phyloP scores from a whole-genome alignment of 2,797 vertebrate species.

The Gouania willdenowi region DNA sequence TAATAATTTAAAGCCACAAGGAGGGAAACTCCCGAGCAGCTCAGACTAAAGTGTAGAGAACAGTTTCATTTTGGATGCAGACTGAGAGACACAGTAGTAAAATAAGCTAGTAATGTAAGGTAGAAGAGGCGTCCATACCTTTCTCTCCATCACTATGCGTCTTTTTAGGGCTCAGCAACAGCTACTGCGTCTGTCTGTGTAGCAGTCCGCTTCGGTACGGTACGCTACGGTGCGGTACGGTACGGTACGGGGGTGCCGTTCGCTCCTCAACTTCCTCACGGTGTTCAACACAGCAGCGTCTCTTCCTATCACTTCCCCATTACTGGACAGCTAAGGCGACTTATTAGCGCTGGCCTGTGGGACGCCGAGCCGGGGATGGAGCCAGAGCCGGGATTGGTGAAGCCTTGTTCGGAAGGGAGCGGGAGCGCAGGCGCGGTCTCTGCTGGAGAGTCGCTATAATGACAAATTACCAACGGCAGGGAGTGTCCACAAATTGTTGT shows the following conservation, averaged over 20 bases:
- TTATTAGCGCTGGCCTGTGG: conserved; percentile 66
- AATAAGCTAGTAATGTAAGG: conserved; percentile 21
- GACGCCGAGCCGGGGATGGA: conserved; percentile 72
- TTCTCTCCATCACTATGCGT: conserved; percentile 79
- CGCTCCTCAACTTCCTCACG: conserved; percentile 67
- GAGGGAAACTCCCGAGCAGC: not conserved
- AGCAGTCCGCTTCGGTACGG: conserved; percentile 42
- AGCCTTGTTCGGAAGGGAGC: conserved; percentile 50
- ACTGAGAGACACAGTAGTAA: conserved; percentile 13
- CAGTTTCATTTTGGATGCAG: conserved; percentile 62
- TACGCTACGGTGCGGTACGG: conserved; percentile 49
- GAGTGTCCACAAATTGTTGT: conserved; percentile 76
- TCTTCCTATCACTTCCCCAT: conserved; percentile 65
- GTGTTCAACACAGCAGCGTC: conserved; percentile 45
- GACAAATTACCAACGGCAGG: conserved; percentile 64
- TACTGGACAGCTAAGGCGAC: conserved; percentile 53
- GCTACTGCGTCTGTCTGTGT: conserved; percentile 42
- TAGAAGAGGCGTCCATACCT: conserved; percentile 72
- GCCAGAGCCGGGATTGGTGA: conserved; percentile 69
- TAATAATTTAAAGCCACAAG: conserved; percentile 8
- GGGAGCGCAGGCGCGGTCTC: conserved; percentile 75
- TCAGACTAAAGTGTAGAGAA: conserved; percentile 14
- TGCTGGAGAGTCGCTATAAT: conserved; percentile 61
- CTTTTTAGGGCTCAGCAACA: conserved; percentile 47
- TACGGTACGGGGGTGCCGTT: conserved; percentile 27